A percentile compares a stretch with the other conserved stretches of the same genome.
phyloP scores from a whole-genome alignment of 1,140 invertebrate species.

The Latrodectus geometricus region DNA sequence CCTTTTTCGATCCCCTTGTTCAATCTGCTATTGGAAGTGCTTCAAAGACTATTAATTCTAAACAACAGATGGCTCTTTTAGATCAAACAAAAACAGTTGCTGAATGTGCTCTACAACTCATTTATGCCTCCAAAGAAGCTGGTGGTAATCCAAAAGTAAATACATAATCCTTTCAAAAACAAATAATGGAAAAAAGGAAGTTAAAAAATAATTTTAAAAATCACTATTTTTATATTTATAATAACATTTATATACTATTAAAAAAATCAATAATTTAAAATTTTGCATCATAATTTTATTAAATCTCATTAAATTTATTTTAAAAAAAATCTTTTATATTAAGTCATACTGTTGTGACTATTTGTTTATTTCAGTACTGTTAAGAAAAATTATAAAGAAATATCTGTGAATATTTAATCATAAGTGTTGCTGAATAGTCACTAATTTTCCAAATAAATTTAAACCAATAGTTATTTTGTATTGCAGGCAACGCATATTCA shows the following conservation, averaged over 20 bases:
- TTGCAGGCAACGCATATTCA: constrained; percentile 80
- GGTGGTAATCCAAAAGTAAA: constrained; percentile 89
- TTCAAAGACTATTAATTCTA: constrained; percentile 88
- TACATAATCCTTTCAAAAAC: background rate
- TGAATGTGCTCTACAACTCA: constrained; percentile 87
- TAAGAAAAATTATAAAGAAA: too few species aligned
- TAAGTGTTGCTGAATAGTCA: too few species aligned
- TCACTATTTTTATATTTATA: too few species aligned
- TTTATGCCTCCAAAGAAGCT: constrained; percentile 87
- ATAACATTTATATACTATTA: too few species aligned
- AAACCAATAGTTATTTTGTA: background rate
- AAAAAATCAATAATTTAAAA: too few species aligned
- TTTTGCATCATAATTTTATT: too few species aligned
- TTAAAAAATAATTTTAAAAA: too few species aligned
- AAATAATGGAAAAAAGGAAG: background rate
- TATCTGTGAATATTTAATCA: too few species aligned
- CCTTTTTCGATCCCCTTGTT: constrained; percentile 87
- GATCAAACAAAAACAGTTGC: constrained; percentile 95
- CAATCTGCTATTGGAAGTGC: constrained; percentile 83
- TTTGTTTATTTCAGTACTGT: too few species aligned
- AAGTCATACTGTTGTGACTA: too few species aligned
- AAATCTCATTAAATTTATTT: too few species aligned
- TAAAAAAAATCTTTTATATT: too few species aligned
- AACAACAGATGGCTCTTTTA: constrained; percentile 87
- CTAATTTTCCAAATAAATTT: background rate